phyloP scores from a whole-genome alignment of 2,888 invertebrate species.

The Caenorhabditis wallacei region DNA sequence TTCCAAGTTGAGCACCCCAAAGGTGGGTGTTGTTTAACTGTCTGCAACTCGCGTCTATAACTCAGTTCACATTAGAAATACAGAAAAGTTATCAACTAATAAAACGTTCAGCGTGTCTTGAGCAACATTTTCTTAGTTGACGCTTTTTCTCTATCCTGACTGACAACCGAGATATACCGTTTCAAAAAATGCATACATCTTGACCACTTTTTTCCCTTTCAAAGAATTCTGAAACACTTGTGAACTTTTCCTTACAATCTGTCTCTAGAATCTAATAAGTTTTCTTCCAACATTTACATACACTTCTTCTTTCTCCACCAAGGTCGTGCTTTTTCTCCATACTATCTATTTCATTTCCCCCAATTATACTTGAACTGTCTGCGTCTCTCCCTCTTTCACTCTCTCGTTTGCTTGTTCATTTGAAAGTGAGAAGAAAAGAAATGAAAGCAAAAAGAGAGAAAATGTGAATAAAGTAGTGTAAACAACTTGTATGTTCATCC shows the following conservation, averaged over 20 bases:
- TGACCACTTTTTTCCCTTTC: neutral
- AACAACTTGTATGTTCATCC: conserved; percentile 34
- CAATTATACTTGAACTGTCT: conserved; percentile 30
- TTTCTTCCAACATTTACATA: conserved; percentile 33
- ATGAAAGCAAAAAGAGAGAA: conserved; percentile 19
- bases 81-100: too few relatives aligned
- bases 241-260: conserved; percentile 8
- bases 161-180: too few relatives aligned
- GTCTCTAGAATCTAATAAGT: conserved; percentile 46
- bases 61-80: too few relatives aligned
- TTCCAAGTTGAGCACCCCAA: too few relatives aligned
- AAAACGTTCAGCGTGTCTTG: too few relatives aligned
- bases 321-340: conserved; percentile 28
- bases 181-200: neutral
- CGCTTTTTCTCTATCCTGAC: too few relatives aligned
- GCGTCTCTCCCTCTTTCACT: conserved; percentile 22
- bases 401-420: conserved; percentile 1
- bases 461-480: conserved; percentile 21
- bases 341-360: conserved; percentile 8
- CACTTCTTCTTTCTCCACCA: conserved; percentile 14
- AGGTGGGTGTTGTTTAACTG: too few relatives aligned
- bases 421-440: conserved; percentile 18
- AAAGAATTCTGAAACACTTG: neutral
- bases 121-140: too few relatives aligned
- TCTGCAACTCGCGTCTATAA: too few relatives aligned